Evolutionary conservation across 2,888 invertebrate species (phyloP).

Genomic region (Notodonta dromedarius): DNA sequence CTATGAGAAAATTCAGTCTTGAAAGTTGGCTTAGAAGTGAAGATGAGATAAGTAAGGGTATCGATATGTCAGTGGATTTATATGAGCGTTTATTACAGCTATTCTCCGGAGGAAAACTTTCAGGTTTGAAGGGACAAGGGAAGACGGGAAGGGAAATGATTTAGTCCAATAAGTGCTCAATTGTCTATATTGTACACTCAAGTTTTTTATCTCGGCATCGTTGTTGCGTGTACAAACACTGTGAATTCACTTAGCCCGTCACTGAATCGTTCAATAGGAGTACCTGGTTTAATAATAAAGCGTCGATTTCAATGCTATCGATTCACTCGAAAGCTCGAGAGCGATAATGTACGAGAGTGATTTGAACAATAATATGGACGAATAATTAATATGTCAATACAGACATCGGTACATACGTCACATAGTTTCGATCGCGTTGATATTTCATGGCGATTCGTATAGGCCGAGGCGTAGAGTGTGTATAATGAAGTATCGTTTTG

Average conservation of each 20-base stretch:
- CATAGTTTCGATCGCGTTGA: conserved; percentile 21
- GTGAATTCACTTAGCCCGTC: conserved; percentile 49
- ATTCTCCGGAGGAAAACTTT: conserved; percentile 25
- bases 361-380: not conserved
- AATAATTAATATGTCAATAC: conserved; percentile 1
- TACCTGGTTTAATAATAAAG: conserved; percentile 22
- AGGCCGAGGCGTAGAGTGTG: conserved; percentile 26
- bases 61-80: conserved; percentile 72
- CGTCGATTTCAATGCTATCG: conserved; percentile 40
- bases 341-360: conserved; percentile 3
- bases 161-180: conserved; percentile 34
- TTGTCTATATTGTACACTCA: conserved; percentile 24
- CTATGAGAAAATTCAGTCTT: conserved; percentile 68
- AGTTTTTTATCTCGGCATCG: conserved; percentile 31
- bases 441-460: conserved; percentile 19
- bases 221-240: conserved; percentile 27
- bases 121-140: conserved; percentile 30
- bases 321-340: conserved; percentile 30
- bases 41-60: conserved; percentile 54
- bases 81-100: conserved; percentile 36
- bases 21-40: conserved; percentile 62
- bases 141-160: conserved; percentile 39
- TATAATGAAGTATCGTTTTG: conserved; percentile 28
- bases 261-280: conserved; percentile 19
- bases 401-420: conserved; percentile 1